Percentiles rank a stretch among this genome's conserved stretches.
These are phyloP conservation scores for Nesoenas mayeri DNA, from an alignment of 2,113 vertebrate species.

Conservation along the genomic window DNA sequence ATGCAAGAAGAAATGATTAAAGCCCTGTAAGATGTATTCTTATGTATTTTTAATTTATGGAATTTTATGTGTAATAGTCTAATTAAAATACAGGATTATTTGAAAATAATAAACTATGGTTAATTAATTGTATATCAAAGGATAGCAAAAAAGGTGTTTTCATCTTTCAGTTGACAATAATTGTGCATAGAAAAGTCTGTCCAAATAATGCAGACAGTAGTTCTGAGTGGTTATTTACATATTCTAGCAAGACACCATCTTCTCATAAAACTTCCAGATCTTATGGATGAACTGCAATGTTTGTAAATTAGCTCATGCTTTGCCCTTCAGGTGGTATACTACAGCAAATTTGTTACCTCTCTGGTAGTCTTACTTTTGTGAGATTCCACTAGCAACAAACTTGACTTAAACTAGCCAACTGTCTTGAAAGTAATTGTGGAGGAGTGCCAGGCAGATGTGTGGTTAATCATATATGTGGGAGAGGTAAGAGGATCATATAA, in stretches of 20 bases:
- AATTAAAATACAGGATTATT: background rate
- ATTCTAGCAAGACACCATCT: background rate
- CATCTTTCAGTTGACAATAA: background rate
- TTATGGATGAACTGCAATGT: background rate
- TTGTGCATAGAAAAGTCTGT: background rate
- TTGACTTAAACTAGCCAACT: background rate
- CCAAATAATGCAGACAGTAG: background rate
- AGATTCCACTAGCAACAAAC: background rate
- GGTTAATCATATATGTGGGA: background rate
- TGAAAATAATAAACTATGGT: background rate
- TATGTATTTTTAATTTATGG: background rate
- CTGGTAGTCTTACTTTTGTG: background rate
- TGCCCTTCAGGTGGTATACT: background rate
- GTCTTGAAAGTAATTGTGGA: background rate
- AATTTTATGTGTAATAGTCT: background rate
- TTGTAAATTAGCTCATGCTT: background rate
- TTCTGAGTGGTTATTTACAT: background rate
- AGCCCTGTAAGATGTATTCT: constrained; percentile 78
- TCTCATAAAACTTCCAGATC: background rate
- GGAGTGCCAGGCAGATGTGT: background rate
- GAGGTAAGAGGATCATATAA: background rate
- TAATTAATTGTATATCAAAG: background rate
- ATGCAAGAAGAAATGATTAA: constrained; percentile 99
- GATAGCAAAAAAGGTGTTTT: background rate
- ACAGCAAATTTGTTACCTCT: background rate